These are phyloP conservation scores for Thamnophis elegans DNA, from an alignment of 2,797 vertebrate species.

Conservation along the genomic window DNA sequence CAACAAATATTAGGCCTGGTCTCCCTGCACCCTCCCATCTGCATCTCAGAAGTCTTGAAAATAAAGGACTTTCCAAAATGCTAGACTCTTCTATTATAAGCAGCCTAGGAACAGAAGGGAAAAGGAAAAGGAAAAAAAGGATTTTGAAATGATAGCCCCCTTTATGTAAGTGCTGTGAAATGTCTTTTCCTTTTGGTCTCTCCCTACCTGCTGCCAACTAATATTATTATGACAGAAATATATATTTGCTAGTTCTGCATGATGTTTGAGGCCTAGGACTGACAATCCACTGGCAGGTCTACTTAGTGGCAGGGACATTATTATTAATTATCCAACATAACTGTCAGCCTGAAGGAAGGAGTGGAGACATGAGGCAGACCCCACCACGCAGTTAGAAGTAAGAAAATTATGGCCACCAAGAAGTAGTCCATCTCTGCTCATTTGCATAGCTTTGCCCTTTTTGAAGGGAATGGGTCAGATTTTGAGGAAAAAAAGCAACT, in stretches of 20 bases:
- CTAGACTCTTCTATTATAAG: neutral
- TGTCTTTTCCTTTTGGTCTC: conserved; percentile 55
- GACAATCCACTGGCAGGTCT: conserved; percentile 43
- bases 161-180: conserved; percentile 60
- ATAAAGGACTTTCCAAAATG: neutral
- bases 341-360: neutral
- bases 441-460: neutral
- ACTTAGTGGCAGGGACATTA: neutral
- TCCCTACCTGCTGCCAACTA: accelerated
- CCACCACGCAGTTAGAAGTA: conserved; percentile 3
- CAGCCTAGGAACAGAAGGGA: conserved; percentile 40
- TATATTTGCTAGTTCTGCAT: neutral
- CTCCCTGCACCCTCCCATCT: neutral
- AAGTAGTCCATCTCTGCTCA: neutral
- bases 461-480: neutral
- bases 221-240: conserved; percentile 11
- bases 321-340: conserved; percentile 2
- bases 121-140: conserved; percentile 42
- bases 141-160: conserved; percentile 59
- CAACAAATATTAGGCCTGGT: neutral
- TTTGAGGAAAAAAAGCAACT: neutral
- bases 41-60: neutral
- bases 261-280: conserved; percentile 13
- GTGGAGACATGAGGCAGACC: neutral
- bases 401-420: neutral